phyloP scores from a whole-genome alignment of 1,140 invertebrate species.

The Euschistus heros region DNA sequence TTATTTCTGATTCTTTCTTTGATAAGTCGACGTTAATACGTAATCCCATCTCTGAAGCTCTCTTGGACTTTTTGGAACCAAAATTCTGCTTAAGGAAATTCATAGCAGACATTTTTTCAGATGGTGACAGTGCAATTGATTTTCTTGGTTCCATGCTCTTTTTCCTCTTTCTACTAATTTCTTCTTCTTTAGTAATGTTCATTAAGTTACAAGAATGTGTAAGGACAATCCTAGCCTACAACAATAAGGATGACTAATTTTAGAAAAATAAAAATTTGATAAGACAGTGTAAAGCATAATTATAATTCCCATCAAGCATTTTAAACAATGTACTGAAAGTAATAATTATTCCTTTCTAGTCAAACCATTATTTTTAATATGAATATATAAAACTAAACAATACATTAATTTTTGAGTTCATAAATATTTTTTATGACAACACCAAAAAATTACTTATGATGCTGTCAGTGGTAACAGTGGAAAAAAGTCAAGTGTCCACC shows the following conservation, averaged over 20 bases:
- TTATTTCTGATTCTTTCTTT: neutral
- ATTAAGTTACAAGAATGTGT: neutral
- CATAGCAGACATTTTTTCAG: neutral
- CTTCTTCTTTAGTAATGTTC: neutral
- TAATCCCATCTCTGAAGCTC: neutral
- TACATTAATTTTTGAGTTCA: too few species aligned
- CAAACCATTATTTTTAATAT: too few species aligned
- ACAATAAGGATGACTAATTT: neutral
- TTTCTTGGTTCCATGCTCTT: neutral
- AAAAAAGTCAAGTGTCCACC: too few species aligned
- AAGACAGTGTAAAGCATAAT: neutral
- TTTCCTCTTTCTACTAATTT: neutral
- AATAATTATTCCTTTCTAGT: too few species aligned
- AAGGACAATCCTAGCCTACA: neutral
- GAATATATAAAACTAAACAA: too few species aligned
- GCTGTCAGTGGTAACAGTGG: too few species aligned
- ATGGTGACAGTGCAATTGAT: neutral
- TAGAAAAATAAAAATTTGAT: neutral
- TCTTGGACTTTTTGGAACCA: conserved; percentile 10
- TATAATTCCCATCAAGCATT: too few species aligned
- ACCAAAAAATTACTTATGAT: too few species aligned
- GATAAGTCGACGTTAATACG: neutral
- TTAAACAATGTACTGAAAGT: too few species aligned
- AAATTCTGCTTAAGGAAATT: neutral
- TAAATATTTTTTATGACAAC: too few species aligned